Evolutionary conservation across 2,888 invertebrate species (phyloP).

Genomic region (Parelbella ahira): DNA sequence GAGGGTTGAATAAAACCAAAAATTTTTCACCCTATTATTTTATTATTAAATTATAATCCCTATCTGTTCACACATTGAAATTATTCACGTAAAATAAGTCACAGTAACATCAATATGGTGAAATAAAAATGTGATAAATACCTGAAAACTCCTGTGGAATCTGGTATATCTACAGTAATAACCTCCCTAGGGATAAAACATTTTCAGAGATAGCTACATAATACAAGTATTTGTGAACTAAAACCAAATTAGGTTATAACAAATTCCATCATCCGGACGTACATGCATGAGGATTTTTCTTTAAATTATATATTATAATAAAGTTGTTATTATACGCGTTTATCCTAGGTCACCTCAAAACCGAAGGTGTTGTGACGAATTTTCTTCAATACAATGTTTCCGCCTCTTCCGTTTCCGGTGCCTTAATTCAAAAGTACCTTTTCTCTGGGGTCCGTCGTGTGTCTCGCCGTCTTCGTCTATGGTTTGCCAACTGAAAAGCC

Average conservation of each 20-base stretch:
- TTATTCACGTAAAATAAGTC: constrained; percentile 51
- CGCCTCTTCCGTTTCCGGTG: constrained; percentile 39
- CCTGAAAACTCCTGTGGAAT: constrained; percentile 75
- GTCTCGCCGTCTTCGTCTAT: constrained; percentile 43
- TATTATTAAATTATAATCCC: constrained; percentile 53
- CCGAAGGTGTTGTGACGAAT: constrained; percentile 39
- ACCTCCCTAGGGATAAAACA: constrained; percentile 58
- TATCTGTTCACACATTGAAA: constrained; percentile 56
- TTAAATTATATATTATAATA: constrained; percentile 41
- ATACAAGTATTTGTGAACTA: constrained; percentile 55
- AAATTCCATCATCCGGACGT: constrained; percentile 43
- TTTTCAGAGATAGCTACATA: constrained; percentile 60
- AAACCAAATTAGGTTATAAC: constrained; percentile 52
- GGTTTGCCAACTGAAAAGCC: constrained; percentile 76
- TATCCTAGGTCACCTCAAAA: constrained; percentile 75
- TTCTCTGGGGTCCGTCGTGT: constrained; percentile 37
- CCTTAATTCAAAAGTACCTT: constrained; percentile 72
- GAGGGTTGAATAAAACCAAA: too few species aligned
- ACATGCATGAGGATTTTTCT: constrained; percentile 55
- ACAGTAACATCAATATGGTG: constrained; percentile 53
- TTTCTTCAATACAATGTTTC: constrained; percentile 33
- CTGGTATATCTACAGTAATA: too few species aligned
- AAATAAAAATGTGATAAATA: constrained; percentile 71
- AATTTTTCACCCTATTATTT: too few species aligned
- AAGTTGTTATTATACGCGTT: constrained; percentile 51